A percentile compares a stretch with the other conserved stretches of the same genome.
These are phyloP conservation scores for Saguinus midas DNA, from an alignment of 2,113 vertebrate species.

Conservation along the genomic window DNA sequence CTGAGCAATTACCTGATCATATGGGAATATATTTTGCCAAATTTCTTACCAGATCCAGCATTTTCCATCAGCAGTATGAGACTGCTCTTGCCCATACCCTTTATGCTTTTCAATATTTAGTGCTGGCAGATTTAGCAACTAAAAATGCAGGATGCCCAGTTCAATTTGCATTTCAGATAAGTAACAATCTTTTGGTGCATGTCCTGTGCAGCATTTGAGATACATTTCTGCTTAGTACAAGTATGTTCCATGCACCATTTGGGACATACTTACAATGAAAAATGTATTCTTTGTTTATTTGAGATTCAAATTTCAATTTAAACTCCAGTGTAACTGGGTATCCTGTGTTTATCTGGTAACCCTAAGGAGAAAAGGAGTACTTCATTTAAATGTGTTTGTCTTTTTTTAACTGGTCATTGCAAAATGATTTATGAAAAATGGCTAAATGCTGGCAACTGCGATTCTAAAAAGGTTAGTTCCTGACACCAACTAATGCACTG, in stretches of 20 bases:
- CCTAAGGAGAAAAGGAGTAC: neutral
- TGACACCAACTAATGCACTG: neutral
- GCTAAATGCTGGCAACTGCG: neutral
- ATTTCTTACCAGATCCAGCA: neutral
- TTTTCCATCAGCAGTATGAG: neutral
- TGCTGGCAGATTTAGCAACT: neutral
- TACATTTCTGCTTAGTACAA: neutral
- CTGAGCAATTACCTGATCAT: neutral
- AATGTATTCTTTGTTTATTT: neutral
- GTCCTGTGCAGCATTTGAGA: neutral
- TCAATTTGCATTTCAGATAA: constrained; percentile 26
- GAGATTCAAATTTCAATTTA: neutral
- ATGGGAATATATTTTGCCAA: neutral
- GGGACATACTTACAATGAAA: neutral
- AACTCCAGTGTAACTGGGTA: neutral
- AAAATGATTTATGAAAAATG: neutral
- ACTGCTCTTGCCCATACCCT: neutral
- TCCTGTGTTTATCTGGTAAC: neutral
- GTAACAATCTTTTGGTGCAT: neutral
- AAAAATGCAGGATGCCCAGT: neutral
- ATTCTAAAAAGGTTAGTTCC: neutral
- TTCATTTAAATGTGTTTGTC: neutral
- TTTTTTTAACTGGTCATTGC: neutral
- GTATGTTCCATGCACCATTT: neutral
- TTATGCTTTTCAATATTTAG: neutral